Conservation (phyloP, 2,888 invertebrate species). For the Idaea biselata region DNA sequence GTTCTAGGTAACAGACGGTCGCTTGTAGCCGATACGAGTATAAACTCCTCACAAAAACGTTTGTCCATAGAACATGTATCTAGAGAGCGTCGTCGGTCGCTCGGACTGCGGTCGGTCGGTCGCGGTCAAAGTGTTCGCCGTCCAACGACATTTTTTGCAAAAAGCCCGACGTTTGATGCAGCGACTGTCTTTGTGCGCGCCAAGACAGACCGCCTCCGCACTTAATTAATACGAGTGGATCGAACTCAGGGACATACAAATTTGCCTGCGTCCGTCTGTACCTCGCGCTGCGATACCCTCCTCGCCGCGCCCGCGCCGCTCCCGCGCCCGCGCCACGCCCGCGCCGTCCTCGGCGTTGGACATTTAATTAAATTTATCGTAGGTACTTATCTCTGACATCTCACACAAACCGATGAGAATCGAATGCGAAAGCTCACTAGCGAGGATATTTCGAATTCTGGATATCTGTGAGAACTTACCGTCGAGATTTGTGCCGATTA, state of each 20-base stretch:
- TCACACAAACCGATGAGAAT: constrained; percentile 63
- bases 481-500: constrained; percentile 31
- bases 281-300: constrained; percentile 24
- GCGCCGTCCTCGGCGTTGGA: constrained; percentile 38
- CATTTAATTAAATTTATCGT: constrained; percentile 77
- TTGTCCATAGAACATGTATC: background rate
- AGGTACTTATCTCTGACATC: constrained; percentile 63
- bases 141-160: constrained; percentile 36
- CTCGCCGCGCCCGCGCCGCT: constrained; percentile 24
- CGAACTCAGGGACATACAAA: constrained; percentile 61
- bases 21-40: too few species aligned
- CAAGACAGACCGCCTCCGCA: constrained; percentile 35
- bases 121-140: constrained; percentile 25
- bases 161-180: constrained; percentile 29
- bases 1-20: too few species aligned
- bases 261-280: constrained; percentile 46
- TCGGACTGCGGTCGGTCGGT: constrained; percentile 21
- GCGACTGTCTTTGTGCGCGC: constrained; percentile 42
- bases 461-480: constrained; percentile 55
- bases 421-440: constrained; percentile 52
- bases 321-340: constrained; percentile 18
- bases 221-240: constrained; percentile 65
- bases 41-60: too few species aligned
- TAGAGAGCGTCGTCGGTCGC: background rate
- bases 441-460: constrained; percentile 61